phyloP scores from a whole-genome alignment of 2,797 vertebrate species.

The Cuculus canorus region DNA sequence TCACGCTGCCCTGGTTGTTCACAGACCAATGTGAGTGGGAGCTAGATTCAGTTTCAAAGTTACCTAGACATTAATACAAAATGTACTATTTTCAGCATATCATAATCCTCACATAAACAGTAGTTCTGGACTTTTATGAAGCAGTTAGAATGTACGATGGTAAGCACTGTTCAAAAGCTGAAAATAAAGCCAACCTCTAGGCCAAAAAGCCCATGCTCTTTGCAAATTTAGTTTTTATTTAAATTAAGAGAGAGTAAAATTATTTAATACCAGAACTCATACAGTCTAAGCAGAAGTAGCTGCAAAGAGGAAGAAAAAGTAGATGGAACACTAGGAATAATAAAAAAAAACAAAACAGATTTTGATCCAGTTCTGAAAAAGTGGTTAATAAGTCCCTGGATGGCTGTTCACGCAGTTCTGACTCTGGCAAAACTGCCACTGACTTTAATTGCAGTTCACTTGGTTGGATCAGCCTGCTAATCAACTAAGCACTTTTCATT shows the following conservation, averaged over 20 bases:
- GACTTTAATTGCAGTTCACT: conserved; percentile 43
- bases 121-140: not conserved
- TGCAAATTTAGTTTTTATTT: not conserved
- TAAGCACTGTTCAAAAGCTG: not conserved
- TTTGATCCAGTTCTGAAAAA: not conserved
- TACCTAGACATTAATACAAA: not conserved
- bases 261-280: not conserved
- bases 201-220: not conserved
- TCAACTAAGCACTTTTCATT: conserved; percentile 64
- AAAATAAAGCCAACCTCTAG: not conserved
- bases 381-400: conserved; percentile 11
- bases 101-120: not conserved
- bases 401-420: not conserved
- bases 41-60: not conserved
- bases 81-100: not conserved
- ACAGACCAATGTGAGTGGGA: not conserved
- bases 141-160: not conserved
- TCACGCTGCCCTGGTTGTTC: not conserved
- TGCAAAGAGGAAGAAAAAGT: not conserved
- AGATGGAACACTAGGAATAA: not conserved
- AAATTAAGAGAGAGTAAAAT: not conserved
- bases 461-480: conserved; percentile 40
- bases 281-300: not conserved
- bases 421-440: conserved; percentile 14
- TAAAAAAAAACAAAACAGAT: not conserved